Conservation (phyloP, 2,797 vertebrate genomes). For the Xiphorhynchus erythropygius region DNA sequence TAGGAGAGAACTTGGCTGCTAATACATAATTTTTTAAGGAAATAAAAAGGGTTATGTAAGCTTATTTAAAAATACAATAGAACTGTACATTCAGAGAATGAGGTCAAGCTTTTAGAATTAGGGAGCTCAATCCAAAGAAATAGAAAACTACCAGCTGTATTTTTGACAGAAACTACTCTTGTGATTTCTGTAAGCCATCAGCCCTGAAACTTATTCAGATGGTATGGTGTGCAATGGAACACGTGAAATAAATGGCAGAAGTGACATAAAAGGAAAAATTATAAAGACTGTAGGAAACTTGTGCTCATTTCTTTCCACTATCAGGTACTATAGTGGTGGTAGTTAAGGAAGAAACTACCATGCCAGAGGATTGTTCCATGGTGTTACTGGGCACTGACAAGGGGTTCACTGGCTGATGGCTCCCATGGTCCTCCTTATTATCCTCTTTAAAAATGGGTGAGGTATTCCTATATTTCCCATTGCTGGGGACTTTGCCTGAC, state of each 20-base stretch:
- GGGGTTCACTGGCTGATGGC: not conserved
- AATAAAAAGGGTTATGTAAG: not conserved
- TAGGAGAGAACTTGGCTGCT: not conserved
- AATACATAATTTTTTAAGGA: not conserved
- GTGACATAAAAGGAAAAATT: not conserved
- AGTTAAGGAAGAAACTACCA: not conserved
- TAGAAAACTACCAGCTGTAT: not conserved
- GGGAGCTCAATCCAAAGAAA: not conserved
- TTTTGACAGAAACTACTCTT: not conserved
- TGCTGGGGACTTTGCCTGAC: not conserved
- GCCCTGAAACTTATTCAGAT: not conserved
- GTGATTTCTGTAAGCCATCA: not conserved
- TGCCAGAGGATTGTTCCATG: not conserved
- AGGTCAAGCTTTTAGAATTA: not conserved
- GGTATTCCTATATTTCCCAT: not conserved
- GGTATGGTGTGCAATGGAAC: not conserved
- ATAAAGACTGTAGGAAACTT: not conserved
- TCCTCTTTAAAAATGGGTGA: not conserved
- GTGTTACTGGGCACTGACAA: not conserved
- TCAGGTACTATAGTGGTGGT: not conserved
- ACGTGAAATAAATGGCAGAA: not conserved
- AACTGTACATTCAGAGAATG: not conserved
- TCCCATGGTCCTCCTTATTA: not conserved
- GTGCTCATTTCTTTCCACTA: not conserved
- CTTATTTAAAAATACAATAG: not conserved